Evolutionary conservation across 2,888 invertebrate genomes (phyloP).

Genomic region (Parthenolecanium corni): DNA sequence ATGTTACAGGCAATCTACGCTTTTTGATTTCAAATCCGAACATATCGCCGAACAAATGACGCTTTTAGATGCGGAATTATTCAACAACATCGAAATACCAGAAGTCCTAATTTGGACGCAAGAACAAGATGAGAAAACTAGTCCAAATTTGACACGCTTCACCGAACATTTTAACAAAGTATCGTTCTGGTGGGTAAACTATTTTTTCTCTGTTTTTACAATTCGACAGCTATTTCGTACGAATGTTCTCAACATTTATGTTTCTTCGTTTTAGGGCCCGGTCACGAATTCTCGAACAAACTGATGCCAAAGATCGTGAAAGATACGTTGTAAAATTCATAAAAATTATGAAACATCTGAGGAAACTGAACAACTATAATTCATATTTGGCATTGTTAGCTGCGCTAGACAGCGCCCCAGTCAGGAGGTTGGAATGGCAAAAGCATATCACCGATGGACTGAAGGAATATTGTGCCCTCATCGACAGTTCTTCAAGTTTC

Average conservation of each 20-base stretch:
- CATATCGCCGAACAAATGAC: conserved; percentile 99
- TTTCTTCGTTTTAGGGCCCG: conserved; percentile 51
- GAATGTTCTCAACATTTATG: neutral
- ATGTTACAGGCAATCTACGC: conserved; percentile 45
- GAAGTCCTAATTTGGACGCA: conserved; percentile 95
- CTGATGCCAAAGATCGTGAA: conserved; percentile 89
- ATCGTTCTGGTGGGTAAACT: conserved; percentile 71
- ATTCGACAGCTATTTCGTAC: neutral
- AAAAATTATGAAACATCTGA: conserved; percentile 94
- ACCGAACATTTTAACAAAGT: conserved; percentile 99
- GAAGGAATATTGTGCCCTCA: conserved; percentile 87
- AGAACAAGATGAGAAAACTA: conserved; percentile 92
- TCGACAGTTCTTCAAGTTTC: conserved; percentile 97
- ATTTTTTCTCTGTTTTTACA: neutral
- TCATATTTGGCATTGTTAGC: conserved; percentile 93
- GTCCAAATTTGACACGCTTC: conserved; percentile 90
- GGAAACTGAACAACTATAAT: conserved; percentile 97
- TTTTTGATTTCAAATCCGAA: conserved; percentile 86
- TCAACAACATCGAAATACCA: conserved; percentile 91
- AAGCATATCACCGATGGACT: conserved; percentile 81
- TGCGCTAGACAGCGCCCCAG: conserved; percentile 91
- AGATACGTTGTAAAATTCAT: conserved; percentile 89
- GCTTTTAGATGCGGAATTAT: conserved; percentile 82
- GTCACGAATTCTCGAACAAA: conserved; percentile 79
- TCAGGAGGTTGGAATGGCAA: conserved; percentile 84